Evolutionary conservation across 2,113 vertebrate species (phyloP).

Genomic region (Antechinus flavipes): DNA sequence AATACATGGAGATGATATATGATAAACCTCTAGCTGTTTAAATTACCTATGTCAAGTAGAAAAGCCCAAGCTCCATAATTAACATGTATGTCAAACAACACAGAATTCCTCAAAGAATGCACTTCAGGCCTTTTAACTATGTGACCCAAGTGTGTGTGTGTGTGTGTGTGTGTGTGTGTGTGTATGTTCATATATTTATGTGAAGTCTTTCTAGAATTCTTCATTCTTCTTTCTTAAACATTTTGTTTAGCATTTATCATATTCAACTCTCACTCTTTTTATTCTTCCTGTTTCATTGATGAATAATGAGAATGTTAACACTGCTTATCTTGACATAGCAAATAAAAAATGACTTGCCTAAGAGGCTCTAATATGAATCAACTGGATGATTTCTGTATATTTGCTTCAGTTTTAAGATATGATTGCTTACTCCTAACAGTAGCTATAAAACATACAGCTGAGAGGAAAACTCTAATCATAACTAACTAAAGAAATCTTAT

Average conservation of each 20-base stretch:
- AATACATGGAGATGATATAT: slow-evolving; percentile 76
- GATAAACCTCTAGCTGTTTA: slow-evolving; percentile 72
- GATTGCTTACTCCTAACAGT: slow-evolving; percentile 90
- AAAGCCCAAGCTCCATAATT: slow-evolving; percentile 67
- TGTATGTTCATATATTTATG: not conserved
- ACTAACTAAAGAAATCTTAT: slow-evolving; percentile 88
- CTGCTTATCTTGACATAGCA: slow-evolving; percentile 80
- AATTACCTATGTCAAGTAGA: slow-evolving; percentile 69
- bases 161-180: not conserved
- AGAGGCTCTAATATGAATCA: slow-evolving; percentile 78
- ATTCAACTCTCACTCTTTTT: slow-evolving; percentile 56
- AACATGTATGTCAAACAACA: slow-evolving; percentile 67
- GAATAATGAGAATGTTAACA: slow-evolving; percentile 75
- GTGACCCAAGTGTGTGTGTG: slow-evolving; percentile 46
- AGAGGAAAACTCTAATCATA: slow-evolving; percentile 89
- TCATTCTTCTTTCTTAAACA: slow-evolving; percentile 64
- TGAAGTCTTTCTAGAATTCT: slow-evolving; percentile 63
- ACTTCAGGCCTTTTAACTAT: slow-evolving; percentile 68
- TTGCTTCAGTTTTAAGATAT: slow-evolving; percentile 90
- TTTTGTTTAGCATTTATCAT: slow-evolving; percentile 74
- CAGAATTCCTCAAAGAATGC: slow-evolving; percentile 70
- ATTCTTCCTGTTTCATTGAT: slow-evolving; percentile 72
- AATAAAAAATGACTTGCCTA: slow-evolving; percentile 86
- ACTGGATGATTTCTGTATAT: slow-evolving; percentile 78
- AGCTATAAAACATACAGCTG: slow-evolving; percentile 92